These are phyloP conservation scores for Molossus molossus DNA, from an alignment of 2,797 vertebrate species.

Conservation along the genomic window DNA sequence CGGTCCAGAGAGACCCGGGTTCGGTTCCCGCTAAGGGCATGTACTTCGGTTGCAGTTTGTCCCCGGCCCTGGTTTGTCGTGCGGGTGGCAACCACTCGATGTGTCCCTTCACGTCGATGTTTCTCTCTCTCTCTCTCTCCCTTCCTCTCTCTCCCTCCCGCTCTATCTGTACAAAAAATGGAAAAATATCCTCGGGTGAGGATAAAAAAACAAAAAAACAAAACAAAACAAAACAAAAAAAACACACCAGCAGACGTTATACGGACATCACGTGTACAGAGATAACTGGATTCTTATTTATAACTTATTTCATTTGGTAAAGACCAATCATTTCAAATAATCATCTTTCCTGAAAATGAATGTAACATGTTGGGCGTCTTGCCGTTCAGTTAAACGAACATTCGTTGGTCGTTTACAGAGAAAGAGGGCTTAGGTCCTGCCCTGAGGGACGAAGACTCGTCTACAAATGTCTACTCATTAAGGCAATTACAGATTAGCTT, in stretches of 20 bases:
- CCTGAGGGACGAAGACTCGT: conserved; percentile 3
- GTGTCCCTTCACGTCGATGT: no score
- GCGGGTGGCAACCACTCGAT: no score
- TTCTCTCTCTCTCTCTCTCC: no score
- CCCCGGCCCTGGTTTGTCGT: no score
- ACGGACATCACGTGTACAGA: neutral
- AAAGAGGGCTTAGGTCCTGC: neutral
- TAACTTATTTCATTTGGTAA: neutral
- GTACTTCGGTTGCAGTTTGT: no score
- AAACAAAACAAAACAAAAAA: no score
- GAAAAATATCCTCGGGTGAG: no score
- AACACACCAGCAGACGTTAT: neutral
- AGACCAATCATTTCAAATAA: conserved; percentile 46
- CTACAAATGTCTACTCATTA: neutral
- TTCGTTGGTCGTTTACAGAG: conserved; percentile 37
- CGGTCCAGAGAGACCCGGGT: no score
- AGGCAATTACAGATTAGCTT: conserved; percentile 26
- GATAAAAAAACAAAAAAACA: no score
- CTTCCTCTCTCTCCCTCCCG: no score
- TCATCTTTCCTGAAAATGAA: conserved; percentile 52
- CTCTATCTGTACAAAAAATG: no score
- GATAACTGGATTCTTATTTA: neutral
- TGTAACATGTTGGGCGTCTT: neutral
- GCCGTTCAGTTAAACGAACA: conserved; percentile 28
- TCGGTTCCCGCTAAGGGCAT: no score